Base-by-base conservation (phyloP, 2,113 vertebrate species). In the Podiceps cristatus region DNA sequence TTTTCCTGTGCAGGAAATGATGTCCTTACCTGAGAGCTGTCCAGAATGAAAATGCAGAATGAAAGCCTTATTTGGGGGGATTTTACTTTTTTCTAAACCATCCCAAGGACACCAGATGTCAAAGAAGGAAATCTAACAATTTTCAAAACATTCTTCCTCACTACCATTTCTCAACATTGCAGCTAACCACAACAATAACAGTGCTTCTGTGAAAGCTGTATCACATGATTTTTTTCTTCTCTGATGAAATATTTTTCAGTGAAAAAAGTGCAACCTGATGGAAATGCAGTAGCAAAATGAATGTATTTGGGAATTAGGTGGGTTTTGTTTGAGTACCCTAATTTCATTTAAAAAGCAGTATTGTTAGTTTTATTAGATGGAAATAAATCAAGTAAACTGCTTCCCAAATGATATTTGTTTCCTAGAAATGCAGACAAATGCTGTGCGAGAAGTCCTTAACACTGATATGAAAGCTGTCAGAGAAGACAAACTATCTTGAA, bases 401-500 rank as follows among this genome's bases (percentile, higher is more conserved):
- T 91, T 87, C 60, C 33, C 18, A 67, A 81, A 59, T 3, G 9
- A 1, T 73, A 73, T 59, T 59, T 62, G 9, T 88, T 95, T 73
- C 72, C 60, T 67, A 44, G 42, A 89, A 91, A 44, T 33, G 42
- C 37, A 80, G 73, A 53, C 31, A 67, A 91, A 74, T 78, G 17
- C 31, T 78, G 28, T 55, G 37, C 15, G 42, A 84, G 76, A 77
- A 71, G 19, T 58, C 29, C 42, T 69, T 74, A 90, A 87, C 56
- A 35, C 66, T 90, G 69, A 81, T 76, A 68, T 78, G 77, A 87
- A 95, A 93, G 52, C 73, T 96, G 69, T 47, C 91, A 95, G 53
- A 79, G 29, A 33, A 89, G 73, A 72, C 49, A 96, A 91, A 90
- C 64, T 81, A 81, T 93, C 90, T 79, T n/a, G 44, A 94, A 95